phyloP scores from a whole-genome alignment of 2,113 vertebrate species.

The Dasyprocta punctata region DNA sequence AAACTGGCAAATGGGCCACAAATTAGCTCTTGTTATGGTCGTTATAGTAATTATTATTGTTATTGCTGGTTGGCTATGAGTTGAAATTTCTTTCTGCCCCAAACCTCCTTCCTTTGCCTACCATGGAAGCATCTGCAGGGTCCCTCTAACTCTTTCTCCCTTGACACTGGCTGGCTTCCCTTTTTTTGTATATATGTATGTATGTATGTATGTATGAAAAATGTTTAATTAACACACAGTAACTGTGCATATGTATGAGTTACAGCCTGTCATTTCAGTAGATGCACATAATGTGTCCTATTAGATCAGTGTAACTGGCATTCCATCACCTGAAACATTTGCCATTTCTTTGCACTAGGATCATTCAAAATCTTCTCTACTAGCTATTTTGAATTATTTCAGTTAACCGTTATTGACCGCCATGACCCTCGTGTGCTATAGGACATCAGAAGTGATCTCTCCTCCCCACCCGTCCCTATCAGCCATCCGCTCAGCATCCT shows the following conservation, averaged over 20 bases:
- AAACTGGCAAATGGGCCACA: neutral
- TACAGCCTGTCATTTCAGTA: neutral
- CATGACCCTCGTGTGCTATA: neutral
- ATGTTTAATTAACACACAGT: neutral
- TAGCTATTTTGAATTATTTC: neutral
- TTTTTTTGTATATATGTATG: neutral
- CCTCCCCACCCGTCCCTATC: no score
- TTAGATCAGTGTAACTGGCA: no score
- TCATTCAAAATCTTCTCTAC: neutral
- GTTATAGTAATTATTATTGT: neutral
- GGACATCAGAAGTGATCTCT: neutral
- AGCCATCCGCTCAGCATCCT: neutral
- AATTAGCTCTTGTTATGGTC: neutral
- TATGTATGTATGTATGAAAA: neutral
- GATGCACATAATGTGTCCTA: neutral
- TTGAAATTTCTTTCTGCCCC: neutral
- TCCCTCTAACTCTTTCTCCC: neutral
- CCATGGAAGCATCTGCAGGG: accelerated
- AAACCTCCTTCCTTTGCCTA: neutral
- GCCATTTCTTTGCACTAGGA: neutral
- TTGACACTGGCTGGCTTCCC: neutral
- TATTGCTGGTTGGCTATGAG: accelerated
- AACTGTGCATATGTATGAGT: neutral
- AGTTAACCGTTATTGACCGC: neutral
- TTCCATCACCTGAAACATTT: neutral